phyloP scores from a whole-genome alignment of 2,797 vertebrate species.

The Nyctalus aviator region DNA sequence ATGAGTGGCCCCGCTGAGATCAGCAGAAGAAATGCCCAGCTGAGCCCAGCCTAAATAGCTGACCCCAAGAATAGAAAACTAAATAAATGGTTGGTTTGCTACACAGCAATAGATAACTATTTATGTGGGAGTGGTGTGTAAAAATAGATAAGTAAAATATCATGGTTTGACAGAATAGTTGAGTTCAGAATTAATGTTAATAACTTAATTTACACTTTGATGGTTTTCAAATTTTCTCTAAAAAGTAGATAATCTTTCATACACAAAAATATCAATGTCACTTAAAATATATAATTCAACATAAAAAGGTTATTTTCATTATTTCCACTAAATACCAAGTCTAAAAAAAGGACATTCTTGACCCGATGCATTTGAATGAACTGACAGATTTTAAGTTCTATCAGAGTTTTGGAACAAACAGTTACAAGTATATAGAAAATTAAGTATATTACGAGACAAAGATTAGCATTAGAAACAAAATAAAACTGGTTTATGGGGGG shows the following conservation, averaged over 20 bases:
- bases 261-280: not conserved
- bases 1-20: constrained; percentile 32
- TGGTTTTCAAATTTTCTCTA: constrained; percentile 44
- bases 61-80: not conserved
- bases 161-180: not conserved
- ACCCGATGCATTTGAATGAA: not conserved
- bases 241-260: not conserved
- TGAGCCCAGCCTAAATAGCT: not conserved
- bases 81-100: constrained; percentile 41
- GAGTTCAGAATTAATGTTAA: constrained; percentile 25
- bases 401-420: not conserved
- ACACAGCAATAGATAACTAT: constrained; percentile 28
- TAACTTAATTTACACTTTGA: constrained; percentile 17
- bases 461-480: constrained; percentile 29
- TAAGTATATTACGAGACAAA: constrained; percentile 14
- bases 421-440: not conserved
- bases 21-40: constrained; percentile 47
- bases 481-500: constrained; percentile 5
- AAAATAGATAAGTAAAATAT: constrained; percentile 43
- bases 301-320: constrained; percentile 39
- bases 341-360: constrained; percentile 14
- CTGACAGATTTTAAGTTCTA: not conserved
- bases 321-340: constrained; percentile 35
- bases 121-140: not conserved
- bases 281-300: constrained; percentile 32